These are phyloP conservation scores for Amblyjoppa fuscipennis DNA, from an alignment of 2,888 invertebrate genomes.

Conservation along the genomic window DNA sequence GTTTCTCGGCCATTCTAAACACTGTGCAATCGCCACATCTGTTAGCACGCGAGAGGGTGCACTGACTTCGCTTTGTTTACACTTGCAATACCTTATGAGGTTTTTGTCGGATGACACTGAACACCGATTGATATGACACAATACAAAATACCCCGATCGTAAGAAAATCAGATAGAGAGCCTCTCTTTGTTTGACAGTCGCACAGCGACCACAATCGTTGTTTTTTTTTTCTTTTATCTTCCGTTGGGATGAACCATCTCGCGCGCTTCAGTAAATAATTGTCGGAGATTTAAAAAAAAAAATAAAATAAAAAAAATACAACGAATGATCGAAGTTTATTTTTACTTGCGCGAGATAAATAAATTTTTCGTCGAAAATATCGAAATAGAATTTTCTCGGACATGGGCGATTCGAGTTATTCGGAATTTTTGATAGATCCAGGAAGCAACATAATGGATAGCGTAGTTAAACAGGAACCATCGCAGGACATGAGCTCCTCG, in stretches of 20 bases:
- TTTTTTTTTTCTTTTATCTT: not conserved
- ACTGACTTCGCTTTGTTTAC: not conserved
- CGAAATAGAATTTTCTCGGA: not conserved
- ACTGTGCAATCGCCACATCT: not conserved
- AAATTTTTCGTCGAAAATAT: conserved; percentile 20
- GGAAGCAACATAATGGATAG: conserved; percentile 76
- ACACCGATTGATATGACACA: not conserved
- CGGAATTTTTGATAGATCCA: conserved; percentile 76
- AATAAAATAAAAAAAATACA: conserved; percentile 1
- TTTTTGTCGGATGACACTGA: not conserved
- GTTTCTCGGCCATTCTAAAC: not conserved
- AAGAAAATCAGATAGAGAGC: not conserved
- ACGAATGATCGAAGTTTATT: conserved; percentile 40
- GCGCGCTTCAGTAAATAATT: not conserved
- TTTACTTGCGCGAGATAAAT: not conserved
- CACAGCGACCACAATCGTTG: too few relatives aligned
- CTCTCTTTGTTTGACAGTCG: not conserved
- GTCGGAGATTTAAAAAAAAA: not conserved
- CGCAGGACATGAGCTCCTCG: conserved; percentile 79
- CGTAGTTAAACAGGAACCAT: conserved; percentile 80
- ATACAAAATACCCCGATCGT: not conserved
- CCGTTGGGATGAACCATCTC: not conserved
- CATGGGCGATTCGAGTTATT: conserved; percentile 80
- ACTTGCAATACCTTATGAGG: not conserved
- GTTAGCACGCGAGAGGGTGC: not conserved